These are phyloP conservation scores for Stegana nigrithorax DNA, from an alignment of 2,888 invertebrate species.

Conservation along the genomic window DNA sequence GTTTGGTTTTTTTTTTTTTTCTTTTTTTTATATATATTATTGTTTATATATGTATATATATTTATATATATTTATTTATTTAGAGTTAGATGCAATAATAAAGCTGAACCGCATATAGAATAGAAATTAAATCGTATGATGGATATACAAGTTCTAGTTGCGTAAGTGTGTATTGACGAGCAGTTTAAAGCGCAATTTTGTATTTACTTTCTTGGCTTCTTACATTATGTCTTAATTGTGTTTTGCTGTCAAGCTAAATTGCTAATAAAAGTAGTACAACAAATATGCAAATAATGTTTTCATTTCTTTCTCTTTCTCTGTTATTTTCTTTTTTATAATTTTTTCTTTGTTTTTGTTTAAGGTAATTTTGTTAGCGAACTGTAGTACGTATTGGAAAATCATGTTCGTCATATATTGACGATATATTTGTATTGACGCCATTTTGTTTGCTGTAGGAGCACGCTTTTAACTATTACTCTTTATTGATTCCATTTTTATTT, in stretches of 20 bases:
- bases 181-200: neutral
- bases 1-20: constrained; percentile 24
- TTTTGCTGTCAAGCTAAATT: no score
- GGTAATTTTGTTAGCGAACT: neutral
- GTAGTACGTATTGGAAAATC: neutral
- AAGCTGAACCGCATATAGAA: constrained; percentile 70
- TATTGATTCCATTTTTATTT: neutral
- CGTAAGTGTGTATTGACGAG: neutral
- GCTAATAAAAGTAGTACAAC: no score
- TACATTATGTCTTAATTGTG: neutral
- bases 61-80: constrained; percentile 6
- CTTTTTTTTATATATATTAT: constrained; percentile 21
- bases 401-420: neutral
- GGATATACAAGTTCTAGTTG: constrained; percentile 33
- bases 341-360: neutral
- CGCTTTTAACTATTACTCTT: neutral
- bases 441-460: no score
- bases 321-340: neutral
- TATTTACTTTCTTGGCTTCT: neutral
- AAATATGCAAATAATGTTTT: no score
- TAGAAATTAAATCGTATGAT: constrained; percentile 68
- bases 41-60: constrained; percentile 32
- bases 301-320: neutral
- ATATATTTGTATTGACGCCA: neutral
- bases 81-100: constrained; percentile 56